phyloP scores from a whole-genome alignment of 2,797 vertebrate species.

The Clangula hyemalis region DNA sequence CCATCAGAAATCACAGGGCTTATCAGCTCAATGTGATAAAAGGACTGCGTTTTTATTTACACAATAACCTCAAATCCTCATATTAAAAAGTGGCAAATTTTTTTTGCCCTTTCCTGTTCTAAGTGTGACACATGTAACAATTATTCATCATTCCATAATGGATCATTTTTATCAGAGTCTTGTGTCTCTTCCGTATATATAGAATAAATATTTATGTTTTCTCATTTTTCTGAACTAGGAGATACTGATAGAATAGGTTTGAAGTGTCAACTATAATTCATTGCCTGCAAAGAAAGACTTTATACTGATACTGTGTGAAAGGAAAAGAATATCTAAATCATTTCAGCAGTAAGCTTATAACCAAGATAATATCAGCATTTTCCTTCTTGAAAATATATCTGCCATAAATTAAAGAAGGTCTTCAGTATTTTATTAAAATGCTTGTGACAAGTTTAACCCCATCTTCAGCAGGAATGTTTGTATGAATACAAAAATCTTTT shows the following conservation, averaged over 20 bases:
- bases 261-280: slow-evolving; percentile 81
- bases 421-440: slow-evolving; percentile 77
- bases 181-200: slow-evolving; percentile 70
- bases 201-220: slow-evolving; percentile 84
- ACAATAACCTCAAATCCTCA: slow-evolving; percentile 59
- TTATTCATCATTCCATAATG: slow-evolving; percentile 73
- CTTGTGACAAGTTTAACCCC: slow-evolving; percentile 71
- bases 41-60: slow-evolving; percentile 57
- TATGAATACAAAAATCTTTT: neutral
- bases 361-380: slow-evolving; percentile 81
- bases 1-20: slow-evolving; percentile 36
- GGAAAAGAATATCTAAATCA: slow-evolving; percentile 79
- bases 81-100: slow-evolving; percentile 61
- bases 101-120: slow-evolving; percentile 72
- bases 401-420: slow-evolving; percentile 77
- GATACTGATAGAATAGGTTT: slow-evolving; percentile 79
- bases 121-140: slow-evolving; percentile 47
- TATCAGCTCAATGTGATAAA: slow-evolving; percentile 4
- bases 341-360: slow-evolving; percentile 79
- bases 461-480: slow-evolving; percentile 25
- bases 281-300: slow-evolving; percentile 77
- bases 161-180: slow-evolving; percentile 78
- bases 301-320: slow-evolving; percentile 72
- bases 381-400: slow-evolving; percentile 79
- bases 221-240: slow-evolving; percentile 78